Percentiles rank a stretch among this genome's conserved stretches.
These are phyloP conservation scores for Takifugu ocellatus DNA, from an alignment of 2,797 vertebrate genomes.

Conservation along the genomic window DNA sequence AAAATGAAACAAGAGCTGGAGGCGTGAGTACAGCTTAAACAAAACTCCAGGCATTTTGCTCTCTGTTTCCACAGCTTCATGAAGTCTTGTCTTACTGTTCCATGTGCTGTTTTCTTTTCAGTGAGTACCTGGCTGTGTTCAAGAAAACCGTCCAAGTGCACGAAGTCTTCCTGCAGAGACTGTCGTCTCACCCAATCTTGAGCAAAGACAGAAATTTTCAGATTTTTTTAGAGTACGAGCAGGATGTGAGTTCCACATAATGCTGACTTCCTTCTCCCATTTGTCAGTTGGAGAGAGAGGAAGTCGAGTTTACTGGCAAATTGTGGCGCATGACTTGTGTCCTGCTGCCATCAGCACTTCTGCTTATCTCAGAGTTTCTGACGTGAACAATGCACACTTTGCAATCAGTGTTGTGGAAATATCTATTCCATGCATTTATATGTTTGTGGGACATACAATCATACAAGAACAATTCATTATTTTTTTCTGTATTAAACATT, in stretches of 20 bases:
- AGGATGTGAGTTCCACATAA: constrained; percentile 86
- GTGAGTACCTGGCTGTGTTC: constrained; percentile 93
- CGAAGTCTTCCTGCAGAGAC: constrained; percentile 92
- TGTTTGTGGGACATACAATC: neutral
- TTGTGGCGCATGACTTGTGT: constrained; percentile 57
- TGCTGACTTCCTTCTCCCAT: constrained; percentile 61
- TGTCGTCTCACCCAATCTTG: constrained; percentile 89
- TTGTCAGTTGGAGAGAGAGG: constrained; percentile 56
- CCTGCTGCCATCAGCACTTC: constrained; percentile 73
- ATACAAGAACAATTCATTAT: neutral
- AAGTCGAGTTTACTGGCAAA: constrained; percentile 53
- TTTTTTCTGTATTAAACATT: constrained; percentile 2
- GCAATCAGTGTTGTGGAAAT: neutral
- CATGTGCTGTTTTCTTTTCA: constrained; percentile 31
- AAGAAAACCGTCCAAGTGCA: constrained; percentile 99
- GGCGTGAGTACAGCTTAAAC: constrained; percentile 80
- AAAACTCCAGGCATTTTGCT: constrained; percentile 2
- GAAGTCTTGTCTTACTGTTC: neutral
- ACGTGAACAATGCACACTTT: neutral
- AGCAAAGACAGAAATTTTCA: constrained; percentile 97
- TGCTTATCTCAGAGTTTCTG: constrained; percentile 32
- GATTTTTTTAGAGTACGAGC: constrained; percentile 96
- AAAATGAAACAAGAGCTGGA: constrained; percentile 99
- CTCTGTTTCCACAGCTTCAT: neutral
- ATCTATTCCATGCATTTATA: neutral